Conservation (phyloP, 2,113 vertebrate species). For the Gracilinanus agilis region DNA sequence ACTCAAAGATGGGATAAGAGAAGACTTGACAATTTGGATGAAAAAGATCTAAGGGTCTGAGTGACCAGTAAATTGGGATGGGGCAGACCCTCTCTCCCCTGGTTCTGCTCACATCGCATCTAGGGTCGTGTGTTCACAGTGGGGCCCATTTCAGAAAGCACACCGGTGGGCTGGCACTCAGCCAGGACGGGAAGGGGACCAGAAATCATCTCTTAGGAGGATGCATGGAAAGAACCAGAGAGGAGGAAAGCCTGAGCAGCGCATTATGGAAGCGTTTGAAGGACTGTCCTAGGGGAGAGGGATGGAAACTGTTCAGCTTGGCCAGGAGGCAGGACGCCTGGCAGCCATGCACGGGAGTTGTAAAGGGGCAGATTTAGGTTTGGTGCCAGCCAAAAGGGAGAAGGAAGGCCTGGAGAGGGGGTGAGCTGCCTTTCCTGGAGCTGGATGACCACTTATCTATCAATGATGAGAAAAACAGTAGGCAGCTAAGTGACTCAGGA, state of each 20-base stretch:
- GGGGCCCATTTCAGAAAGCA: neutral
- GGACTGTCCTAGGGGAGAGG: neutral
- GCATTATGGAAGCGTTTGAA: no score
- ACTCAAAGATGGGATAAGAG: neutral
- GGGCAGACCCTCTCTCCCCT: neutral
- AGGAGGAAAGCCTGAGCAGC: no score
- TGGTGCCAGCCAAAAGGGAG: neutral
- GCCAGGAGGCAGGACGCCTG: no score
- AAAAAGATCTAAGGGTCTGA: neutral
- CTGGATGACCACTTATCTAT: neutral
- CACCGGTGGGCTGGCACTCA: neutral
- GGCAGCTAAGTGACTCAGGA: no score
- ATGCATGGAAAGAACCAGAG: neutral
- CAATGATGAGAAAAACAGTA: no score
- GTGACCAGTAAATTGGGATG: neutral
- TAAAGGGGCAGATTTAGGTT: neutral
- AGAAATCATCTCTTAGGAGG: neutral
- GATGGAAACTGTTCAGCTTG: neutral
- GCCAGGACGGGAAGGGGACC: neutral
- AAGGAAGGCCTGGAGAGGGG: neutral
- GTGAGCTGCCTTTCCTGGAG: no score
- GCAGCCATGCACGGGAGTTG: neutral
- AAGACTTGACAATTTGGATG: neutral
- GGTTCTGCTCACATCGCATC: neutral
- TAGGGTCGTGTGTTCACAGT: neutral